These are phyloP conservation scores for Agrochola circellaris DNA, from an alignment of 2,888 invertebrate species.

Conservation along the genomic window DNA sequence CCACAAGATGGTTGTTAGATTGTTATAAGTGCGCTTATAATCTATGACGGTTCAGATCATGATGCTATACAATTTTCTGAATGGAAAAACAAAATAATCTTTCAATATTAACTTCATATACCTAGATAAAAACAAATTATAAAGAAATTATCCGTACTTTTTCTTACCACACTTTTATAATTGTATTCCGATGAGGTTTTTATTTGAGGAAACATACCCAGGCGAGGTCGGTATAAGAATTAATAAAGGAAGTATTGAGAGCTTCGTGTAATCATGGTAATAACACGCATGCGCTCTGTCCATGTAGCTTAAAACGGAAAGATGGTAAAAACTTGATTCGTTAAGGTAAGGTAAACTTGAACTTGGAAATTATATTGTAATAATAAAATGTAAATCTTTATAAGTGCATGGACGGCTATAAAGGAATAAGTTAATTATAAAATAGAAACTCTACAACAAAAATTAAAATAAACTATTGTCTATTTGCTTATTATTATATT, in stretches of 20 bases:
- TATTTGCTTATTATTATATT: neutral
- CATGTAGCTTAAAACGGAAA: constrained; percentile 52
- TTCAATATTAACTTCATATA: neutral
- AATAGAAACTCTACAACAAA: neutral
- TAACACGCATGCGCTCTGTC: constrained; percentile 64
- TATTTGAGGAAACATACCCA: constrained; percentile 72
- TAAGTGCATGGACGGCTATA: neutral
- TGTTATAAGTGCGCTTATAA: neutral
- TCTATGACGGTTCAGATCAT: neutral
- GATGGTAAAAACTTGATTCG: constrained; percentile 42
- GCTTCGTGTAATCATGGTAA: constrained; percentile 68
- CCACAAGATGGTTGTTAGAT: neutral
- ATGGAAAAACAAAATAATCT: neutral
- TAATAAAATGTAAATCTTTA: neutral
- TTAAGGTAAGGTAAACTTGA: constrained; percentile 34
- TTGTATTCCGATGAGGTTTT: constrained; percentile 56
- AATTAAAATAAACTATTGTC: neutral
- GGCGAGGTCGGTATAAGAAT: constrained; percentile 70
- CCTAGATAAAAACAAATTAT: neutral
- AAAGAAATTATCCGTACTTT: constrained; percentile 25
- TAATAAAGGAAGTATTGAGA: constrained; percentile 74
- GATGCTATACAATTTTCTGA: neutral
- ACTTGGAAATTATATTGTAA: constrained; percentile 18
- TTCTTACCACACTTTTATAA: constrained; percentile 47
- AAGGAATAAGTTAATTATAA: neutral